Conservation (phyloP, 2,113 vertebrate species). For the Malurus alboscapulatus region DNA sequence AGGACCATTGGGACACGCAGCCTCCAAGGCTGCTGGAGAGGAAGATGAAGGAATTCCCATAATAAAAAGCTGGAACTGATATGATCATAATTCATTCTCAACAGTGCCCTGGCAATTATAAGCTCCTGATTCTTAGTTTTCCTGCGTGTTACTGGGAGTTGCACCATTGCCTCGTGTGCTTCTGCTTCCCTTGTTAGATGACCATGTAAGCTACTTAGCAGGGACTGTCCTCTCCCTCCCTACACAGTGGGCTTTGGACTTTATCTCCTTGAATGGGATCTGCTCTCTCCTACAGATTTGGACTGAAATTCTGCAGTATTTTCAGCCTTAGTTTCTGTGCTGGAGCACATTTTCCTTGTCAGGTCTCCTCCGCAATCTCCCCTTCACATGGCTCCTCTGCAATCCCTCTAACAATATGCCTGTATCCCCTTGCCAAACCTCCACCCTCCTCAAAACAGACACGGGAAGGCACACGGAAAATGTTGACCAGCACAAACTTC, state of each 20-base stretch:
- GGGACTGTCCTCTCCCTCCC: background rate
- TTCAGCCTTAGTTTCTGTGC: background rate
- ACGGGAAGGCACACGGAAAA: background rate
- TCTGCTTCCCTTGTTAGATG: background rate
- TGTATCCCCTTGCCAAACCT: background rate
- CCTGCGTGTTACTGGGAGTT: background rate
- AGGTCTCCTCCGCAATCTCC: background rate
- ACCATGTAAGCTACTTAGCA: background rate
- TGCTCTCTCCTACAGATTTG: background rate
- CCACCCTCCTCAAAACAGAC: background rate
- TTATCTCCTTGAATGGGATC: background rate
- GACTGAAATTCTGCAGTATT: background rate
- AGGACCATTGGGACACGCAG: fast-evolving
- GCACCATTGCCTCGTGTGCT: background rate
- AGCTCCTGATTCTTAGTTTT: background rate
- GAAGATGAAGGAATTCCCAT: background rate
- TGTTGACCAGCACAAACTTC: background rate
- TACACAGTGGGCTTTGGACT: background rate
- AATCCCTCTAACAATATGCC: background rate
- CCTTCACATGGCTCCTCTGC: background rate
- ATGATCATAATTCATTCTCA: background rate
- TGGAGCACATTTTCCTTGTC: background rate
- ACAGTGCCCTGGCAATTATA: background rate
- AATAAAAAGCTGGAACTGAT: background rate
- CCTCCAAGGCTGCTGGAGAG: background rate